Evolutionary conservation across 2,113 vertebrate species (phyloP).

Genomic region (Nipponia nippon): DNA sequence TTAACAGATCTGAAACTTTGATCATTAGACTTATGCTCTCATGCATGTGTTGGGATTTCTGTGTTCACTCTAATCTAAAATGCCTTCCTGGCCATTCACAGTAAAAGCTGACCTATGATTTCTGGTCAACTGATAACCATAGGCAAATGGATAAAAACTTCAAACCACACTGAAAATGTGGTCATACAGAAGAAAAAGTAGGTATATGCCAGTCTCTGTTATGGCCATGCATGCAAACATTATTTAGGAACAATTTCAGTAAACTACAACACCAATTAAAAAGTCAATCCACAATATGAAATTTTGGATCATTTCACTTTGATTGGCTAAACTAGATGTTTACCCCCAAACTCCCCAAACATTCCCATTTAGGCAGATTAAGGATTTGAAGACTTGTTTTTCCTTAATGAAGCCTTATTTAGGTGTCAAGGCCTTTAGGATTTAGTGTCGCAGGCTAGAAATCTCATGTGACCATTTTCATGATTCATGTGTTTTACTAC

Average conservation of each 20-base stretch:
- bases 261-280: not conserved
- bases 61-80: not conserved
- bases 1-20: not conserved
- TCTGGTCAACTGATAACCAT: not conserved
- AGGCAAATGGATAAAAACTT: not conserved
- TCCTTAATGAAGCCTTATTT: not conserved
- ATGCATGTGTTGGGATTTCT: not conserved
- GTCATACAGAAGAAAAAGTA: not conserved
- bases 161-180: not conserved
- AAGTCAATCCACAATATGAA: not conserved
- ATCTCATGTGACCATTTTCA: not conserved
- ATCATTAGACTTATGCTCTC: not conserved
- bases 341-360: not conserved
- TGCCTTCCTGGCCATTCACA: not conserved
- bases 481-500: not conserved
- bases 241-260: not conserved
- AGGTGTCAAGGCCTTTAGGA: not conserved
- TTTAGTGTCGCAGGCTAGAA: not conserved
- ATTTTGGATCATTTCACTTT: not conserved
- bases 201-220: not conserved
- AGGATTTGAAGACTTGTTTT: not conserved
- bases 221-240: not conserved
- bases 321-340: not conserved
- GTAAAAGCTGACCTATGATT: not conserved
- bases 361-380: not conserved